Evolutionary conservation across 2,797 vertebrate species (phyloP), one percentile per base, ranked within the genome.

Genomic region (Myotis pilosus): DNA sequence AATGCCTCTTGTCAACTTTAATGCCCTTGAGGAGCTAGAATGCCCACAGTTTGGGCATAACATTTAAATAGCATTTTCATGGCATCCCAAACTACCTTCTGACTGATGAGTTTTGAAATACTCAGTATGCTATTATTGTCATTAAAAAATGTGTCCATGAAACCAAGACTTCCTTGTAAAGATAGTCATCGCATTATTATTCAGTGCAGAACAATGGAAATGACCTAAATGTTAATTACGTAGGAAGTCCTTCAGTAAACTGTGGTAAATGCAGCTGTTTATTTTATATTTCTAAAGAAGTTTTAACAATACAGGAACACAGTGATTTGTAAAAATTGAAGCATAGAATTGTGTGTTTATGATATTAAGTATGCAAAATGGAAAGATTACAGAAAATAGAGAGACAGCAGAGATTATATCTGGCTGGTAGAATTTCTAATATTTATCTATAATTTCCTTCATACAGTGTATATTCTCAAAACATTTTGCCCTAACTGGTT

Each of bases 151-250:
- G 82, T 93, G 79, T 8, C 15, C 16, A 71, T 91, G 62, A 91
- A 93, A 86, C 82, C 57, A 83, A 93, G 55, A 89, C 55, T 69
- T 75, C 57, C 44, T 25, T 84, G 6, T 80, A 81, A 94, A 93
- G 33, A 87, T 64, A 89, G 91, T 95, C 36, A 88, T 92, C 69
- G 81, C 44, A 78, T 64, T 80, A 78, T 94, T 87, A 91, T 92
- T 71, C 57, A 94, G 94, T 92, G 55, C 11, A 93, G 93, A 92
- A 82, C 41, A 90, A 12, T 93, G 69, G 69, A 75, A 95, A 95
- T 23, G 51, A 93, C 60, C 47, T 94, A 94, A 94, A 87, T 92
- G 33, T 81, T 94, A 94, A 97, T 87, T 85, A 97, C 92, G 87
- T 44, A 92, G 44, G 85, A 93, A 93, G 92, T 79, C 62, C 78